Percentiles rank a stretch among this genome's conserved stretches.
Evolutionary conservation across 2,797 vertebrate genomes (phyloP).

Genomic region (Lepidocolaptes lacrymiger): DNA sequence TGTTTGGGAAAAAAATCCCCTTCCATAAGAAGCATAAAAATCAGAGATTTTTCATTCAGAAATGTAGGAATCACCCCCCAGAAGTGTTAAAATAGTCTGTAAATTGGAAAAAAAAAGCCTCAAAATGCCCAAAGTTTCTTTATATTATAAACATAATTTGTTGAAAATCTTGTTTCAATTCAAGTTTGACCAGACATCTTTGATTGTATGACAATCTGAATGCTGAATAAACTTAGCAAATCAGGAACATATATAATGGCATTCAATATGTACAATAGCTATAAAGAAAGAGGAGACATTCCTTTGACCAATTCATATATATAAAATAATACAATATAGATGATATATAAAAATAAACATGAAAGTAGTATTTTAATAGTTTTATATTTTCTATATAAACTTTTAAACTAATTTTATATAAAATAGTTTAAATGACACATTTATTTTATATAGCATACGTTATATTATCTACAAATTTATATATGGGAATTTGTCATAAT

Average conservation of each 20-base stretch:
- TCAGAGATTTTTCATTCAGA: background rate
- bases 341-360: background rate
- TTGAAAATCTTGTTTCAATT: background rate
- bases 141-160: background rate
- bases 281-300: background rate
- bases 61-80: background rate
- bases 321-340: background rate
- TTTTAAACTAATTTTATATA: background rate
- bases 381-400: background rate
- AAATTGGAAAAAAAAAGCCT: background rate
- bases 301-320: background rate
- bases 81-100: background rate
- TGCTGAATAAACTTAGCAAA: background rate
- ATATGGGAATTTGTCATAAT: background rate
- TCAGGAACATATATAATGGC: background rate
- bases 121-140: background rate
- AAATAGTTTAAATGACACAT: background rate
- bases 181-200: background rate
- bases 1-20: background rate
- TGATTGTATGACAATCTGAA: background rate
- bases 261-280: background rate
- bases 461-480: background rate
- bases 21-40: background rate
- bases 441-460: background rate
- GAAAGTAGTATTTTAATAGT: background rate